Evolutionary conservation across 1,140 invertebrate genomes (phyloP), one percentile per base, ranked within the genome.

Genomic region (Bactericera cockerelli): DNA sequence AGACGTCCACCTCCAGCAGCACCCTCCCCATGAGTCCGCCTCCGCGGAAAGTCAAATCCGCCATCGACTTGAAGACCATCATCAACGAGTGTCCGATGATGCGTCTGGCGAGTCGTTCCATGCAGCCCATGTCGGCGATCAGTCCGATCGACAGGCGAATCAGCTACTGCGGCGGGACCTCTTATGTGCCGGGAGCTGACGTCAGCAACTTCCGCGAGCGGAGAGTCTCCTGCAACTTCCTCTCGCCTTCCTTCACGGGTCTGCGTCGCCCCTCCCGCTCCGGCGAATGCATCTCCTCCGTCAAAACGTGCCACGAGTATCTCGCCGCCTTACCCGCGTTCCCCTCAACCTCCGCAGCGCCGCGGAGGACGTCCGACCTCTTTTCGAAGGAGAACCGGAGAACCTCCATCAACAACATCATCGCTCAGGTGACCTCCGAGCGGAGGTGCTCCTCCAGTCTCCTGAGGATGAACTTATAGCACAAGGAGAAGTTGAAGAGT

Each of bases 11-110:
- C 61, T 73, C 78, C 62, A 76, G 80, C 76, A 70, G 72, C 49
- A 66, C 75, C 19, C 69, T 82, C 61, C 77, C 81, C 14, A 59
- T 72, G 16, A 65, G 72, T 4, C 67, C 69, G 21, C 64, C 66
- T 28, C 82, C 83, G 0, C 71, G 87, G 2, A 81, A 86, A 61
- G 81, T 81, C 1, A 86, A 87, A 63, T 87, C 84, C n/a, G 87
- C 86, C 0, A 81, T 88, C 61, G 86, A 91, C 68, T 77, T 89
- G 6, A 84, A 87, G 65, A 84, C 84, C 2, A 71, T 89, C 36
- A 76, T 85, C 1, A 67, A 78, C 24, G 77, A 79, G 67, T 70
- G 61, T 66, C 69, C 64, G 66, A 64, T 22, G 61, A 56, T 14
- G 14, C 38, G 33, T 56, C 31, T 19, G 31, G 58, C 55, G 19